Evolutionary conservation across 2,113 vertebrate species (phyloP).

Genomic region (Bothrops jararaca): DNA sequence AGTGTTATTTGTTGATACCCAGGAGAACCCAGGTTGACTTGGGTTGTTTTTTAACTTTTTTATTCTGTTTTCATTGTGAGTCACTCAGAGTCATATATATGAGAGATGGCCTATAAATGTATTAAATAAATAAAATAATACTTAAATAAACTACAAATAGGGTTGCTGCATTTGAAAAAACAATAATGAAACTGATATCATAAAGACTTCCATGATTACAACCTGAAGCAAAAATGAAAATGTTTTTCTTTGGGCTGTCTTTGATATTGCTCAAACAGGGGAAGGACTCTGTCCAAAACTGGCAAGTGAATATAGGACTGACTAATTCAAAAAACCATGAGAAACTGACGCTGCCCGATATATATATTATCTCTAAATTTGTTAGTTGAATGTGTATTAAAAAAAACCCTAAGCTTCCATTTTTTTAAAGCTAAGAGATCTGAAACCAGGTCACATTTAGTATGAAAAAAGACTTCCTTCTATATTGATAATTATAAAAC

Average conservation of each 20-base stretch:
- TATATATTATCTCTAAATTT: slow-evolving; percentile 7
- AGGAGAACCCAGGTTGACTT: neutral
- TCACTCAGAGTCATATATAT: neutral
- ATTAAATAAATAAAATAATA: neutral
- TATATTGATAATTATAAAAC: neutral
- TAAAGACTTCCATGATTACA: neutral
- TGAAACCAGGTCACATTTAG: neutral
- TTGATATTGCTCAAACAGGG: neutral
- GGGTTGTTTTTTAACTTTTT: neutral
- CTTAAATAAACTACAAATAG: neutral
- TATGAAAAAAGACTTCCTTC: no score
- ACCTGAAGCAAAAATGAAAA: neutral
- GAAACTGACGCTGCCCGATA: neutral
- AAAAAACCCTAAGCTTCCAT: neutral
- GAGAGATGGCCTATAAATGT: neutral
- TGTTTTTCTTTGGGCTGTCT: neutral
- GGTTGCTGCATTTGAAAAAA: neutral
- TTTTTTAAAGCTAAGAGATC: neutral
- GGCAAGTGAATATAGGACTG: neutral
- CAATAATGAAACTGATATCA: neutral
- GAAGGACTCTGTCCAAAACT: neutral
- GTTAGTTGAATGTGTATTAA: neutral
- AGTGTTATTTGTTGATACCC: neutral
- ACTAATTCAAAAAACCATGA: neutral
- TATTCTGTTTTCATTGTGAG: neutral